Evolutionary conservation across 1,140 invertebrate species (phyloP).

Genomic region (Kradibia gibbosae): DNA sequence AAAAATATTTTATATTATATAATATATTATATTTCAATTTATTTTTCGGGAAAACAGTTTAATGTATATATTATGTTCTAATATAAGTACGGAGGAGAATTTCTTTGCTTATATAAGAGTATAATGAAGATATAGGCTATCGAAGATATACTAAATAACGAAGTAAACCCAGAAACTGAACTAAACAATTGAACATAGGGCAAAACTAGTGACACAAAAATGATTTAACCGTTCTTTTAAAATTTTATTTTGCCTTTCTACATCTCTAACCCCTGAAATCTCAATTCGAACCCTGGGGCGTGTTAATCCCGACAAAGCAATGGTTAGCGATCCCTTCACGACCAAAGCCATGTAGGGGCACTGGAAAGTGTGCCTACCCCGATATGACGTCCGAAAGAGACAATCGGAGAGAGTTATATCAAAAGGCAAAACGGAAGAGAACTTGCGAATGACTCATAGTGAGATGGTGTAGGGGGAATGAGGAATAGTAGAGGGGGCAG

Average conservation of each 20-base stretch:
- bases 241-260: not conserved
- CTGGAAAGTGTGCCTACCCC: slow-evolving; percentile 1
- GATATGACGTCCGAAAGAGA: slow-evolving; percentile 33
- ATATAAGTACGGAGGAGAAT: no score
- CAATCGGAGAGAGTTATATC: not conserved
- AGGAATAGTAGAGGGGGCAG: not conserved
- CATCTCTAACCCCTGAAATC: slow-evolving; percentile 15
- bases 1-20: no score
- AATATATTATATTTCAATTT: no score
- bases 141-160: no score
- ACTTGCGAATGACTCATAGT: not conserved
- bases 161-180: no score
- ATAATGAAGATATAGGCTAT: no score
- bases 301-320: slow-evolving; percentile 30
- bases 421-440: not conserved
- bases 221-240: not conserved
- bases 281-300: slow-evolving; percentile 38
- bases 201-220: slow-evolving; percentile 4
- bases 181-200: no score
- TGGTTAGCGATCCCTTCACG: not conserved
- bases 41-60: no score
- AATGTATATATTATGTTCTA: no score
- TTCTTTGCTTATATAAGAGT: no score
- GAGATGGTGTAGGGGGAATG: not conserved
- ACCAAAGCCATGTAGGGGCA: slow-evolving; percentile 23